A percentile compares a stretch with the other conserved stretches of the same genome.
phyloP scores from a whole-genome alignment of 1,140 invertebrate species.

The Pseudomyrmex sp. region DNA sequence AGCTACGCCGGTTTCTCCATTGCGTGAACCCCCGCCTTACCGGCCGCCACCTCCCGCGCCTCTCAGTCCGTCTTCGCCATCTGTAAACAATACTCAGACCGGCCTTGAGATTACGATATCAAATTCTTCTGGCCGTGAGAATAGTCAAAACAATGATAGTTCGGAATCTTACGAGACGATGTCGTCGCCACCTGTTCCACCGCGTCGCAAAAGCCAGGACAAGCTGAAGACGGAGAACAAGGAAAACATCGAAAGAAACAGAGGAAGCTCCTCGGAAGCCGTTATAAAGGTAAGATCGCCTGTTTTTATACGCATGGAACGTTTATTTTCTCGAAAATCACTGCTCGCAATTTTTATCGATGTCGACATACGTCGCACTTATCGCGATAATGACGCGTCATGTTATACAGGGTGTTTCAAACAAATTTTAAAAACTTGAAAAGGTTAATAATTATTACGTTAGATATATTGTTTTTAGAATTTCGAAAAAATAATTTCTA shows the following conservation, averaged over 20 bases:
- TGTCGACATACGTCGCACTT: neutral
- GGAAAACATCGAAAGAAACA: slow-evolving; percentile 80
- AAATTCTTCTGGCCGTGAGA: slow-evolving; percentile 63
- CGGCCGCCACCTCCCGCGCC: slow-evolving; percentile 88
- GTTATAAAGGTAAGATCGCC: slow-evolving; percentile 76
- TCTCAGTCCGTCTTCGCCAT: slow-evolving; percentile 73
- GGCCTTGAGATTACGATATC: slow-evolving; percentile 45
- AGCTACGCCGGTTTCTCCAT: slow-evolving; percentile 78
- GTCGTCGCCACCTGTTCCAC: slow-evolving; percentile 86
- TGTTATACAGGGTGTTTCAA: neutral
- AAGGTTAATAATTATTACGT: no score
- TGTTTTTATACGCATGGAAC: slow-evolving; percentile 11
- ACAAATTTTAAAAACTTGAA: no score
- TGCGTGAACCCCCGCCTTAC: slow-evolving; percentile 88
- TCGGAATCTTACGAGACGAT: slow-evolving; percentile 56
- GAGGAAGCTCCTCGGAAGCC: slow-evolving; percentile 67
- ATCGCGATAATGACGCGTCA: neutral
- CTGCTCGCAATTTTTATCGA: neutral
- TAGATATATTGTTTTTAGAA: no score
- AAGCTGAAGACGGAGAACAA: slow-evolving; percentile 85
- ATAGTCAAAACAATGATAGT: slow-evolving; percentile 44
- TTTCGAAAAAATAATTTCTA: no score
- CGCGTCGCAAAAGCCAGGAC: slow-evolving; percentile 85
- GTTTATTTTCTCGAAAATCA: neutral
- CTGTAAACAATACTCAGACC: neutral